Conservation (phyloP, 1,140 invertebrate genomes). For the Calycopis cecrops region DNA sequence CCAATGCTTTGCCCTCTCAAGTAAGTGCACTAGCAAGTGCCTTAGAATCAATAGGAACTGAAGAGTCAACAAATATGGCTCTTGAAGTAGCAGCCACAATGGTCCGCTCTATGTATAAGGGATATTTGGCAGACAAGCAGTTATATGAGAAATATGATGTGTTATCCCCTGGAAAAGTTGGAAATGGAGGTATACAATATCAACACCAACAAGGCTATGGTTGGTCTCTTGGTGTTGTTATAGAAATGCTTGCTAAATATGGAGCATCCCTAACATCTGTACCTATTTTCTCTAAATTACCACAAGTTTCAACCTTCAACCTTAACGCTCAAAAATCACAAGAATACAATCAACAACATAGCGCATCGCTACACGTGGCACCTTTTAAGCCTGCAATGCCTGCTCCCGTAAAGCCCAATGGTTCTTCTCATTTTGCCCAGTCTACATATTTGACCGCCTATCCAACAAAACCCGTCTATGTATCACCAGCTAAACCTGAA, state of each 20-base stretch:
- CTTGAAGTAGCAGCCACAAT: not conserved
- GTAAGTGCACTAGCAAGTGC: not conserved
- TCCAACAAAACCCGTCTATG: constrained; percentile 1
- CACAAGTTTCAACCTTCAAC: no score
- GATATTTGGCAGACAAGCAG: not conserved
- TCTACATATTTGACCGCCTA: not conserved
- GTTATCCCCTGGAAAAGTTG: not conserved
- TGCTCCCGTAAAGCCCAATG: no score
- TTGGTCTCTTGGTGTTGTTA: not conserved
- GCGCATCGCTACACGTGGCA: no score
- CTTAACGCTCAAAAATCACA: no score
- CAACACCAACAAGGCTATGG: not conserved
- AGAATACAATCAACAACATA: no score
- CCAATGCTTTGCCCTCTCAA: not conserved
- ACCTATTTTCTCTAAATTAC: not conserved
- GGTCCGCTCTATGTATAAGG: constrained; percentile 2
- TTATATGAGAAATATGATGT: not conserved
- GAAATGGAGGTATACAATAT: constrained; percentile 42
- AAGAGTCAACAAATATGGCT: not conserved
- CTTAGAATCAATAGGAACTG: not conserved
- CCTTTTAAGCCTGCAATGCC: no score
- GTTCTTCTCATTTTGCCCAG: not conserved
- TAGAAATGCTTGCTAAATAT: constrained; percentile 4
- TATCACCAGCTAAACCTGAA: not conserved
- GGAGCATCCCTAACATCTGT: not conserved